Base-by-base conservation (phyloP, 2,113 vertebrate genomes). In the Varanus salvator region DNA sequence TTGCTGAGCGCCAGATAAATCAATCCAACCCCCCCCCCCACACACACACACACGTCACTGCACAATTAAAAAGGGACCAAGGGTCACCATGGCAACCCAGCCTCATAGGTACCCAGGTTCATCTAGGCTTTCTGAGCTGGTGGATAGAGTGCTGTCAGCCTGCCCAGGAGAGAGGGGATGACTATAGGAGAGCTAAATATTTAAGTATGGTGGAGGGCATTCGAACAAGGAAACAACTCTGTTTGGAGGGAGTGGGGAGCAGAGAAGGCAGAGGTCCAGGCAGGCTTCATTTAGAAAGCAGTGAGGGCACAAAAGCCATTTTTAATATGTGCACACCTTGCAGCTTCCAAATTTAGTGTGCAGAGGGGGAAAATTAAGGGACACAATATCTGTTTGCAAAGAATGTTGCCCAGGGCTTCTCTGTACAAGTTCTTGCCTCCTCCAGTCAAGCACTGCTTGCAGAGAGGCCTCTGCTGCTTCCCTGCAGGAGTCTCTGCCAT, bases 11-110 rank as follows among this genome's bases (percentile, higher is more conserved):
- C 17, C 19, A 44, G 44, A 68, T 25, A 52, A 69, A 87, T 87
- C 86, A 17, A 69, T 52, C 60, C 60, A 64, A 34, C 6, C 27
- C 34, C 19, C 6, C 8, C 3, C 52, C 50, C 15, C 3, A 29
- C 8, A 4, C 4, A 6, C 57, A 57, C 7, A 4, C 0, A 1
- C 5, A 2, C 76, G 27, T 60, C 44, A 8, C 31, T 19, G 1
- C 54, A 12, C 5, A 68, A 57, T 34, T 54, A 34, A 75, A 38
- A 54, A 50, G 74, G 84, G 34, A 12, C 21, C 50, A 19, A 12
- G 21, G 31, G 76, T 80, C 12, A 2, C 77, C 76, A 54, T 87
- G 86, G 77, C 86, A 80, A 54, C 86, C 48, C 1, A 21, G 21
- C 48, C 2, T 2, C 29, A 15, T 23, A 15, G 76, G 29, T 87